Conservation (phyloP, 2,888 invertebrate species). For the Nesidiocoris tenuis region DNA sequence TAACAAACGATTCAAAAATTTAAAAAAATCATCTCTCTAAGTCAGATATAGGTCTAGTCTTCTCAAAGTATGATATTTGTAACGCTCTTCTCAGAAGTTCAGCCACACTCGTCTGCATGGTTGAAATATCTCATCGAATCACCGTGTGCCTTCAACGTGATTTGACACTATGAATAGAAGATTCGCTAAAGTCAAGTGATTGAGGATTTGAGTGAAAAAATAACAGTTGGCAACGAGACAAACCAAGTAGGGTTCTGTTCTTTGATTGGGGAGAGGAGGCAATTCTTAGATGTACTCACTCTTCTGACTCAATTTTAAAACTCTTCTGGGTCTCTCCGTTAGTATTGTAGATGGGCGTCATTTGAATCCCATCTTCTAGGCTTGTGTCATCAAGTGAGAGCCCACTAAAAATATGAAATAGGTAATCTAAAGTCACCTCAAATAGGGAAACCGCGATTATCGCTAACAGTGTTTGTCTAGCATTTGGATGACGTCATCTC, state of each 20-base stretch:
- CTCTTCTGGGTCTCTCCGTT: slow-evolving; percentile 32
- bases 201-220: slow-evolving; percentile 16
- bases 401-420: slow-evolving; percentile 40
- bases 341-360: slow-evolving; percentile 37
- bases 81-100: too few species aligned
- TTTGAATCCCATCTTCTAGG: slow-evolving; percentile 36
- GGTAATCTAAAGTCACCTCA: slow-evolving; percentile 4
- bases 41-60: too few species aligned
- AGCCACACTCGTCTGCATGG: too few species aligned
- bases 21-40: slow-evolving; percentile 10
- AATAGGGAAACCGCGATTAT: neutral
- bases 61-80: too few species aligned
- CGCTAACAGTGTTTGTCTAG: too few species aligned
- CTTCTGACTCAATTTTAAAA: slow-evolving; percentile 34
- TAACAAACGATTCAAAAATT: slow-evolving; percentile 17
- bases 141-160: neutral
- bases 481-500: too few species aligned
- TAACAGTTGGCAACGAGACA: slow-evolving; percentile 12
- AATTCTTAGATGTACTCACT: slow-evolving; percentile 34
- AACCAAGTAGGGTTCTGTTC: slow-evolving; percentile 3
- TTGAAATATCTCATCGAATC: neutral
- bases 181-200: slow-evolving; percentile 24
- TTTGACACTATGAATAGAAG: slow-evolving; percentile 18
- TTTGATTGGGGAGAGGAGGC: slow-evolving; percentile 21
- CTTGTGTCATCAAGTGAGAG: slow-evolving; percentile 39